These are phyloP conservation scores for Phocoena phocoena DNA, from an alignment of 2,113 vertebrate genomes.

Conservation along the genomic window DNA sequence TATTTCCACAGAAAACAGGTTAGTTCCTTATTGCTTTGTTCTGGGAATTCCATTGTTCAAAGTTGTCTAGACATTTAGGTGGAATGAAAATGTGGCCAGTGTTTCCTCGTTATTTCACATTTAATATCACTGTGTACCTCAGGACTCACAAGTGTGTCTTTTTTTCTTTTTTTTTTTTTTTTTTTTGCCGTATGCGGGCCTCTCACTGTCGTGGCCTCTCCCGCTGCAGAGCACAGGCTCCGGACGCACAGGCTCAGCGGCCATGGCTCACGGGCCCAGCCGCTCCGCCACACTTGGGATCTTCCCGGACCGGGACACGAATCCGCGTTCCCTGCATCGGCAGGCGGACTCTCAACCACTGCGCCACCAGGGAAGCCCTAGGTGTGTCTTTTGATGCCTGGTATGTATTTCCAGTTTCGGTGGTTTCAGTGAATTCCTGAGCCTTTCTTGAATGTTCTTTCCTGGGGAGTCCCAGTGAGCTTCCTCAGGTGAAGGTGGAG, in stretches of 20 bases:
- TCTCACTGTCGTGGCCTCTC: no score
- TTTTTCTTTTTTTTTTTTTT: no score
- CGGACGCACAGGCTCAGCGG: no score
- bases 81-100: not conserved
- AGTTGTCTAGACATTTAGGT: not conserved
- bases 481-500: no score
- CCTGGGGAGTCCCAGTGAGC: accelerated
- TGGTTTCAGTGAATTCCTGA: accelerated
- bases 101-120: not conserved
- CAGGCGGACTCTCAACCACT: no score
- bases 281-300: accelerated
- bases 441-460: not conserved
- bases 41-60: not conserved
- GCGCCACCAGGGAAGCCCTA: no score
- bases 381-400: accelerated
- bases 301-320: no score
- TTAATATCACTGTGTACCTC: accelerated
- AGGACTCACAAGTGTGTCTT: accelerated
- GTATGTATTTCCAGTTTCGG: accelerated
- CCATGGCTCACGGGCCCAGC: no score
- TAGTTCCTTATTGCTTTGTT: not conserved
- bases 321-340: no score
- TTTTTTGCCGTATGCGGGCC: no score
- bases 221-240: no score
- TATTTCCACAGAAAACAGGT: not conserved